These are phyloP conservation scores for Mormyrops boulengeri DNA, from an alignment of 2,797 vertebrate species.

Conservation along the genomic window DNA sequence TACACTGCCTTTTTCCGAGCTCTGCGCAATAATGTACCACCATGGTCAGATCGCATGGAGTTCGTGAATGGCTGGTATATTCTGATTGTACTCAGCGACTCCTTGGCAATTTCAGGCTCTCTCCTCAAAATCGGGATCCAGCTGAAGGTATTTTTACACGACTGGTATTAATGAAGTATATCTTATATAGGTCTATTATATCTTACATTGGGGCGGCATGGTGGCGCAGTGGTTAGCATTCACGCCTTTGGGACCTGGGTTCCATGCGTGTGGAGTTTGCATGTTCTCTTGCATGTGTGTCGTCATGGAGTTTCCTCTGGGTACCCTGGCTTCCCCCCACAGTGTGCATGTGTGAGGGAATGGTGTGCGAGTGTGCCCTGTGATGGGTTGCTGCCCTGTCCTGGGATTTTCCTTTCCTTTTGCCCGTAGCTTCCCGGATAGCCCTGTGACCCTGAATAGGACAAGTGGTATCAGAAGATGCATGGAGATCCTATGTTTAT, in stretches of 20 bases:
- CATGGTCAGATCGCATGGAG: conserved; percentile 79
- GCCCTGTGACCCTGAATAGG: not conserved
- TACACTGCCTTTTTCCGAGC: conserved; percentile 70
- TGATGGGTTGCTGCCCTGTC: not conserved
- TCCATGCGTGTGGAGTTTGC: not conserved
- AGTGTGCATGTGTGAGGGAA: not conserved
- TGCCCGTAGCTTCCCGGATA: not conserved
- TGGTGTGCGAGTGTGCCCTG: not conserved
- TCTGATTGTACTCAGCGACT: conserved; percentile 80
- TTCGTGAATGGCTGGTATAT: conserved; percentile 95
- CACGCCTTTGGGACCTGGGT: not conserved
- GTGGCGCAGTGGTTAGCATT: not conserved
- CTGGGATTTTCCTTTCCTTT: not conserved
- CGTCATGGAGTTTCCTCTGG: not conserved
- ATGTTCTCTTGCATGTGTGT: not conserved
- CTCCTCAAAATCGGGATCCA: conserved; percentile 90
- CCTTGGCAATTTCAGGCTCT: conserved; percentile 77
- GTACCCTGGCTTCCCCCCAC: not conserved
- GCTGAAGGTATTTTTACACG: conserved; percentile 55
- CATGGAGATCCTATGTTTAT: not conserved
- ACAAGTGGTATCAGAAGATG: not conserved
- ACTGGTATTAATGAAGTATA: not conserved
- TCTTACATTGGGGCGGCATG: not conserved
- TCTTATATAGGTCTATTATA: not conserved
- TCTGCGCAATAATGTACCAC: conserved; percentile 70